These are phyloP conservation scores for Ophonus ardosiacus DNA, from an alignment of 2,888 invertebrate genomes.

Conservation along the genomic window DNA sequence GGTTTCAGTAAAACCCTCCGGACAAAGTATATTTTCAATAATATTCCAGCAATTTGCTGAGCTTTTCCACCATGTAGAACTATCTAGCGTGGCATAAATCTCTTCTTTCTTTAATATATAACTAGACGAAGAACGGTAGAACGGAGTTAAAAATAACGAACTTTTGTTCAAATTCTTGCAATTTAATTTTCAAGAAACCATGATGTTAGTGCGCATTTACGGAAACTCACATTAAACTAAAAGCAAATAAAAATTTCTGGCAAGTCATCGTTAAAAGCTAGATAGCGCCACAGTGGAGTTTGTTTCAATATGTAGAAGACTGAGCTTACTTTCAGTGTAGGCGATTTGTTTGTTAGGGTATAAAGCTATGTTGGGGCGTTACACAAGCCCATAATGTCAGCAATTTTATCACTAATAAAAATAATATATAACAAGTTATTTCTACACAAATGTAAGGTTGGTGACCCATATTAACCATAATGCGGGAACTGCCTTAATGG, in stretches of 20 bases:
- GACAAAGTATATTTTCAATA: background rate
- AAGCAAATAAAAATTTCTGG: conserved; percentile 40
- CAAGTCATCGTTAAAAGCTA: background rate
- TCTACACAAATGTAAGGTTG: no score
- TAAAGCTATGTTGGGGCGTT: no score
- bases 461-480: no score
- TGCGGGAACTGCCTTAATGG: no score
- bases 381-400: no score
- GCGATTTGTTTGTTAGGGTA: no score
- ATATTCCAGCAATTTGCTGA: background rate
- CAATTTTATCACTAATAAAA: no score
- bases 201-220: conserved; percentile 35
- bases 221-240: conserved; percentile 21
- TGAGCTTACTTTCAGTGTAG: no score
- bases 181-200: conserved; percentile 25
- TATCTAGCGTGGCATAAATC: conserved; percentile 4
- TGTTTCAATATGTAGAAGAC: no score
- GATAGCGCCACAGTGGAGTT: background rate
- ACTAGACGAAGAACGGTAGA: background rate
- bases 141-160: conserved; percentile 37
- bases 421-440: no score
- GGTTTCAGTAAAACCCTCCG: background rate
- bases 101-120: background rate
- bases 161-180: conserved; percentile 11
- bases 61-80: background rate